Percentiles rank a stretch among this genome's conserved stretches.
phyloP scores from a whole-genome alignment of 2,888 invertebrate genomes.

The Campoletis raptor region DNA sequence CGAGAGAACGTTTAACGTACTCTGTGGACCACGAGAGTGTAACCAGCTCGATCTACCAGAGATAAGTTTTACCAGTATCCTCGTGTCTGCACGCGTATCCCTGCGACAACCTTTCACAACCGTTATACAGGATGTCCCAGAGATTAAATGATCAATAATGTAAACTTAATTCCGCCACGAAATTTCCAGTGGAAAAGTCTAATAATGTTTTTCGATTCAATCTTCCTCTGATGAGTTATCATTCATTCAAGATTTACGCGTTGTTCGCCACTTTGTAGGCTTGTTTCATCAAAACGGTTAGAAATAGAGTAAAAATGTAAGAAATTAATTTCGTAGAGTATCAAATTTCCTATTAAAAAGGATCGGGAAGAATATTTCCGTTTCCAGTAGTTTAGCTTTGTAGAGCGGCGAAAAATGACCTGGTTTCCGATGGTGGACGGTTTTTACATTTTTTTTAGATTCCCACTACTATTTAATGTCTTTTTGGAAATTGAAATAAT shows the following conservation, averaged over 20 bases:
- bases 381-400: neutral
- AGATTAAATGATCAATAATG: conserved; percentile 14
- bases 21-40: conserved; percentile 68
- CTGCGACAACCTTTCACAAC: conserved; percentile 27
- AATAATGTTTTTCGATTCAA: conserved; percentile 1
- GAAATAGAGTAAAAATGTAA: neutral
- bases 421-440: neutral
- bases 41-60: conserved; percentile 69
- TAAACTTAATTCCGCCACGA: neutral
- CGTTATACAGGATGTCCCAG: conserved; percentile 1
- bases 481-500: neutral
- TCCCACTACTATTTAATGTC: neutral
- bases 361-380: neutral
- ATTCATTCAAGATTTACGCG: neutral
- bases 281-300: neutral
- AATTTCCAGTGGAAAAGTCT: neutral
- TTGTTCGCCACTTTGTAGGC: neutral
- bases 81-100: conserved; percentile 16
- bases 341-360: neutral
- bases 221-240: neutral
- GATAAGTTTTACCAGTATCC: conserved; percentile 55
- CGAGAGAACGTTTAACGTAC: conserved; percentile 68
- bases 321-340: neutral
- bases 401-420: neutral
- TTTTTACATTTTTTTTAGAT: neutral